Conservation (phyloP, 2,888 invertebrate genomes). For the Meteorus cinctellus region DNA sequence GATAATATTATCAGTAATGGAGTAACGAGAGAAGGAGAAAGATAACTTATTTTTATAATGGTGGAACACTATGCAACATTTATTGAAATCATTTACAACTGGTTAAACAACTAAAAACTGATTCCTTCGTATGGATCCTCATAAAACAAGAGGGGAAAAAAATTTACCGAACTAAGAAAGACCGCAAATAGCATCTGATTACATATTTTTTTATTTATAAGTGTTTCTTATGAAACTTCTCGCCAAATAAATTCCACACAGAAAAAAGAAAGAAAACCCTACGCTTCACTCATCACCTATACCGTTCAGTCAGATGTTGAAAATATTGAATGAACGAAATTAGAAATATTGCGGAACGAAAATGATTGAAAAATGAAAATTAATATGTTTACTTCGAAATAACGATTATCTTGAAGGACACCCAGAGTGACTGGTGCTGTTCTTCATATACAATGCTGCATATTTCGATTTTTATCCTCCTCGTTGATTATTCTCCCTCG, state of each 20-base stretch:
- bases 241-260: constrained; percentile 11
- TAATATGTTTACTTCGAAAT: constrained; percentile 42
- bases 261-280: constrained; percentile 33
- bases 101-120: background rate
- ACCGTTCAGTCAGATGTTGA: constrained; percentile 54
- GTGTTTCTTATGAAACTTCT: background rate
- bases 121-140: background rate
- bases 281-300: constrained; percentile 47
- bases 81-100: constrained; percentile 4
- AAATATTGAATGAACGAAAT: constrained; percentile 33
- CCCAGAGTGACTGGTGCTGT: constrained; percentile 31
- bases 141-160: background rate
- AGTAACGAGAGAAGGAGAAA: background rate
- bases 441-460: constrained; percentile 30
- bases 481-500: background rate
- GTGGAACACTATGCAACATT: background rate
- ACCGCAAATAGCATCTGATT: background rate
- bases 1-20: background rate
- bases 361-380: constrained; percentile 45
- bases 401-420: constrained; percentile 47
- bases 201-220: background rate
- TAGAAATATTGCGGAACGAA: constrained; percentile 44
- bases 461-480: background rate
- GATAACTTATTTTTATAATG: background rate
- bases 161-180: background rate